Conservation (phyloP, 1,140 invertebrate genomes). For the Zaprionus kolodkinae region DNA sequence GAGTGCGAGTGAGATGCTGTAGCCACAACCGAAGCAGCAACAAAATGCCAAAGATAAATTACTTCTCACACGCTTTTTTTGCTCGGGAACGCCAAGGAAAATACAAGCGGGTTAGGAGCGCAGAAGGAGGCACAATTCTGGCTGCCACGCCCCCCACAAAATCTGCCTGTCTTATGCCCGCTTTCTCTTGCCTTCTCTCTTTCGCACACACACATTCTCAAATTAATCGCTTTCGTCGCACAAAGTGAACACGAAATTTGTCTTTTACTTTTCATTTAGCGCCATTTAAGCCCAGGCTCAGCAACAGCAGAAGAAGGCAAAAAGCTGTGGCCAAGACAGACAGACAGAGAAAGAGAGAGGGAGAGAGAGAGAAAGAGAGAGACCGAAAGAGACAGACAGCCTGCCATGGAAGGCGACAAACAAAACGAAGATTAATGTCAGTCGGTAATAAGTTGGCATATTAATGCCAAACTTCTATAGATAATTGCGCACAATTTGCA, state of each 20-base stretch:
- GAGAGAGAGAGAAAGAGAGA: not conserved
- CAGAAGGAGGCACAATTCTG: conserved; percentile 39
- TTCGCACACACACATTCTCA: conserved; percentile 17
- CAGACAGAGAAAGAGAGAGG: not conserved
- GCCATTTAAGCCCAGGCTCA: conserved; percentile 57
- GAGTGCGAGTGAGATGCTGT: conserved; percentile 13
- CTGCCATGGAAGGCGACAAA: not conserved
- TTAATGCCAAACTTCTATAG: conserved; percentile 30
- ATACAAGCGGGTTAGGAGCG: not conserved
- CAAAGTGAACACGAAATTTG: conserved; percentile 63
- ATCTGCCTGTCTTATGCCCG: conserved; percentile 1
- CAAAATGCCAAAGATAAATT: conserved; percentile 72
- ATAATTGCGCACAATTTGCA: conserved; percentile 29
- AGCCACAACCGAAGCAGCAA: conserved; percentile 44
- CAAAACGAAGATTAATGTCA: conserved; percentile 66
- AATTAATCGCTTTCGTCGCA: conserved; percentile 68
- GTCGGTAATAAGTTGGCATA: conserved; percentile 17
- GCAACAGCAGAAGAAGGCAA: conserved; percentile 15
- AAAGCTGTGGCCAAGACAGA: not conserved
- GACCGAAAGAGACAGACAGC: not conserved
- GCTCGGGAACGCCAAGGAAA: conserved; percentile 7
- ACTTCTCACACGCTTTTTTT: conserved; percentile 37
- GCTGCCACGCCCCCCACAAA: conserved; percentile 34
- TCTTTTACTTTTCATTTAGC: conserved; percentile 68
- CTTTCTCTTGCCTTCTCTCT: not conserved